Conservation (phyloP, 2,113 vertebrate species). For the Phainopepla nitens region DNA sequence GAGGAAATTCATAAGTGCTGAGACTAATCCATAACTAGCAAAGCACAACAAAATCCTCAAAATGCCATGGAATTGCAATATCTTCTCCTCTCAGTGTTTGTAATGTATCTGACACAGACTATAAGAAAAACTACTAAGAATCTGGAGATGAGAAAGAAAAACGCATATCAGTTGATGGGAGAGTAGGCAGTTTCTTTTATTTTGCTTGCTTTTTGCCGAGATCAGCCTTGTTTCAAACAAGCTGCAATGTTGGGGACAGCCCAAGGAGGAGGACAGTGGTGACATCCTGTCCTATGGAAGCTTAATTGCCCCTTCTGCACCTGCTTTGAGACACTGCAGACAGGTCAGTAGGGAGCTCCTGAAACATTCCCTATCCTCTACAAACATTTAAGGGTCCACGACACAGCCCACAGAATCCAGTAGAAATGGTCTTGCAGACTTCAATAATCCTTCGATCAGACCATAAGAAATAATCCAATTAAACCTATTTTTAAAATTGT, state of each 20-base stretch:
- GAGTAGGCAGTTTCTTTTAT: neutral
- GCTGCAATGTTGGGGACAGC: neutral
- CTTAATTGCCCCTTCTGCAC: neutral
- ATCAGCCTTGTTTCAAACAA: neutral
- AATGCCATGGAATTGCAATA: neutral
- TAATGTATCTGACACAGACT: neutral
- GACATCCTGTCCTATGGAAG: neutral
- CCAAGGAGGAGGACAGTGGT: neutral
- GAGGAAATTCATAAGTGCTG: neutral
- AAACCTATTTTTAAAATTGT: neutral
- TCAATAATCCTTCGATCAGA: neutral
- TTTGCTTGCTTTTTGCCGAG: fast-evolving
- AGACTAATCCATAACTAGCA: neutral
- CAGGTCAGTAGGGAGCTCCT: neutral
- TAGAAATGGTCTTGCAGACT: neutral
- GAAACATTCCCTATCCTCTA: neutral
- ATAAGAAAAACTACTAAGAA: neutral
- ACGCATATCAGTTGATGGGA: neutral
- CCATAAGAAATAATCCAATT: neutral
- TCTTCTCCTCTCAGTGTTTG: neutral
- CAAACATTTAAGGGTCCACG: neutral
- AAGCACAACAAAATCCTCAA: neutral
- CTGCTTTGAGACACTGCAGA: neutral
- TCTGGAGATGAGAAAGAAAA: neutral
- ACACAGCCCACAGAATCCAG: neutral